Base-by-base conservation (phyloP, 2,797 vertebrate genomes). In the Phataginus tricuspis region DNA sequence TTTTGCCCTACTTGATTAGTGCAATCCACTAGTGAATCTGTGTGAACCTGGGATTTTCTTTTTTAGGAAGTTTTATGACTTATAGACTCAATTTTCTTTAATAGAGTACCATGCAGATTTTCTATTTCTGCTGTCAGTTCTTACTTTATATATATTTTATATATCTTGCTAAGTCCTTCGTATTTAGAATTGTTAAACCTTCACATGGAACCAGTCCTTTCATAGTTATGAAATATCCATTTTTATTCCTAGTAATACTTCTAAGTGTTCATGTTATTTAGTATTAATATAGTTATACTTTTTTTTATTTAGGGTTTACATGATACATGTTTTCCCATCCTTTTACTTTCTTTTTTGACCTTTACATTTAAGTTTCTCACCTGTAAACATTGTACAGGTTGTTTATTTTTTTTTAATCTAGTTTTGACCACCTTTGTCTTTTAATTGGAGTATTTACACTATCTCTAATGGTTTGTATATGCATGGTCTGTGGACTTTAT, bases 361-460 rank as follows among this genome's bases (percentile, higher is more conserved):
- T 29, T 82, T 90, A 82, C 1, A 42, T 66, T 79, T 49, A 86
- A 86, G 16, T 83, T 88, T 92, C 61, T 91, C 16, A 7, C 45
- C n/a, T 82, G 0, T 69, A 37, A 79, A 79, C 27, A 84, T 84
- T 16, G 29, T 64, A 69, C 4, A 18, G 14, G 9, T 69, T 55
- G 63, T 79, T 34, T 51, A 51, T 74, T 19, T 61, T 85, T 23
- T 37, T 1, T 13, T 21, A 91, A 83, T 90, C 23, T 90, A 23
- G 63, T 87, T 87, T 95, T 64, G 55, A 93, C 29, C 39, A 57
- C 64, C 13, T 84, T 84, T 85, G 49, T 82, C 29, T 91, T 95
- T 27, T 96, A 85, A 51, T 69, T 88, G 34, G 63, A 89, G 4
- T 34, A 77, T 84, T 82, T 89, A 86, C 23, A 87, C 55, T 89